Evolutionary conservation across 2,113 vertebrate species (phyloP).

Genomic region (Charadrius vociferus): DNA sequence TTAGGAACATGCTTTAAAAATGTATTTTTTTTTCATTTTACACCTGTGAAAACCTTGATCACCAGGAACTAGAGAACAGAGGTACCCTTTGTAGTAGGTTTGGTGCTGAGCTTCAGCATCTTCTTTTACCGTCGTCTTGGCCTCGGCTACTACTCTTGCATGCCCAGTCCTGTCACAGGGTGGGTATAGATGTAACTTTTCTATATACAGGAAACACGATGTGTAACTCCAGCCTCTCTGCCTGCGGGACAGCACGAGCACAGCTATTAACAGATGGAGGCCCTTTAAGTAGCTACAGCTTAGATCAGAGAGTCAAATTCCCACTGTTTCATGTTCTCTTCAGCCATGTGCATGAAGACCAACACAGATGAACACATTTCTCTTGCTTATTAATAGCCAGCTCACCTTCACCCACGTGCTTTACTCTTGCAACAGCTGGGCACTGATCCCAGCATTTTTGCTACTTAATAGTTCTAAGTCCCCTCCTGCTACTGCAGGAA

Average conservation of each 20-base stretch:
- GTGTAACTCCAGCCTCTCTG: fast-evolving
- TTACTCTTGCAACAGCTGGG: fast-evolving
- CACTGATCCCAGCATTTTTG: fast-evolving
- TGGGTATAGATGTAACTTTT: fast-evolving
- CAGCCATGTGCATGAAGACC: fast-evolving
- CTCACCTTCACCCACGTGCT: too few species aligned
- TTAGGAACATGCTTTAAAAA: fast-evolving
- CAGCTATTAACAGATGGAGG: too few species aligned
- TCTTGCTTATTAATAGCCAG: fast-evolving
- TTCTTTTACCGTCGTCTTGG: fast-evolving
- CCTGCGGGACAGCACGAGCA: background rate
- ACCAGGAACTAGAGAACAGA: background rate
- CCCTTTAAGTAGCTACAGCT: background rate
- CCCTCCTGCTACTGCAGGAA: fast-evolving
- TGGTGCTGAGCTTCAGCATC: fast-evolving
- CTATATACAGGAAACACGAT: fast-evolving
- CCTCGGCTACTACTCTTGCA: fast-evolving
- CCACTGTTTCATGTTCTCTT: fast-evolving
- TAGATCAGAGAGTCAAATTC: fast-evolving
- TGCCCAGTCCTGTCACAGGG: fast-evolving
- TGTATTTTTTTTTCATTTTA: fast-evolving
- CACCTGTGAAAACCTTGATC: fast-evolving
- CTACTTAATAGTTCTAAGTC: fast-evolving
- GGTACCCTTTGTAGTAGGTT: too few species aligned
- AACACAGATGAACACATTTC: fast-evolving